Conservation (phyloP, 1,140 invertebrate genomes). For the Drosophila kurseongensis region DNA sequence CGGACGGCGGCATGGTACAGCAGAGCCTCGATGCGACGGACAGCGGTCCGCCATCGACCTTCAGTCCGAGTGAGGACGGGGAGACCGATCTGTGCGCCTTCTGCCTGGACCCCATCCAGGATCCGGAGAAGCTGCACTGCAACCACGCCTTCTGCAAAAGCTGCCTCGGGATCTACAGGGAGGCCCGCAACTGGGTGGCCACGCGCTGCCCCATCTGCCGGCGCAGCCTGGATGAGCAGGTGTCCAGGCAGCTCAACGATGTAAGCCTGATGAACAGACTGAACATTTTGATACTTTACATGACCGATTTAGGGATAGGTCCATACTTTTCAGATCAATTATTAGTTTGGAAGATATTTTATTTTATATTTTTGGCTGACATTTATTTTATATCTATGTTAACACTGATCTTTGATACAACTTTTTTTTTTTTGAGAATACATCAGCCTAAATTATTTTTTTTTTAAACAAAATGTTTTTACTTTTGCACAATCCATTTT, state of each 20-base stretch:
- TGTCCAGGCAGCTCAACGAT: neutral
- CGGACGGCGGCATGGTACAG: slow-evolving; percentile 1
- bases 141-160: slow-evolving; percentile 52
- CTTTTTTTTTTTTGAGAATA: too few species aligned
- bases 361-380: too few species aligned
- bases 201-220: slow-evolving; percentile 56
- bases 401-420: too few species aligned
- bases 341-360: too few species aligned
- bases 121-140: slow-evolving; percentile 47
- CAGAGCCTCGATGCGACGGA: neutral
- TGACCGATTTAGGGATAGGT: too few species aligned
- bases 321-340: too few species aligned
- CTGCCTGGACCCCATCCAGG: slow-evolving; percentile 44
- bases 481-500: too few species aligned
- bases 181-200: slow-evolving; percentile 55
- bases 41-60: neutral
- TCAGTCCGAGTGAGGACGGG: neutral
- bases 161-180: slow-evolving; percentile 44
- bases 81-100: slow-evolving; percentile 54
- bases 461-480: too few species aligned
- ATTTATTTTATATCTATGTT: too few species aligned
- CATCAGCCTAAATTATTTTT: too few species aligned
- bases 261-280: neutral
- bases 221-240: slow-evolving; percentile 4
- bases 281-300: too few species aligned